Conservation (phyloP, 1,140 invertebrate genomes). For the Cotesia vestalis region DNA sequence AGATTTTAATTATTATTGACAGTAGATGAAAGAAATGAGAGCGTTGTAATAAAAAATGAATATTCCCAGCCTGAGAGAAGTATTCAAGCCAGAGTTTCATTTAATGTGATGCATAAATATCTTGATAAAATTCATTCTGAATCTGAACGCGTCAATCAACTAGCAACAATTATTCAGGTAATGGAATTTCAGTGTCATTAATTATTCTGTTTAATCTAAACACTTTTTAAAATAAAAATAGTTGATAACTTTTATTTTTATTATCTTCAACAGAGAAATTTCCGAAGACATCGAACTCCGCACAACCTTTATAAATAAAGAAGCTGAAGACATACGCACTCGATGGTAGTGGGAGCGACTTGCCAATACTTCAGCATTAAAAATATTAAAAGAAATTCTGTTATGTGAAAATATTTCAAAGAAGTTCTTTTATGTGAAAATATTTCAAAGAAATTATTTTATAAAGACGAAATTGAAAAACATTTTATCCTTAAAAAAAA, state of each 20-base stretch:
- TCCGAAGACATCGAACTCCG: constrained; percentile 42
- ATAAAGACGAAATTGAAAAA: constrained; percentile 40
- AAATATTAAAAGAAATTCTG: constrained; percentile 43
- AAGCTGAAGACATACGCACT: constrained; percentile 28
- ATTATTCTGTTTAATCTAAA: not conserved
- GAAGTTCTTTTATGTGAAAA: constrained; percentile 40
- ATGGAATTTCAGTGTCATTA: constrained; percentile 8
- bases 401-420: constrained; percentile 38
- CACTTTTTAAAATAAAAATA: not conserved
- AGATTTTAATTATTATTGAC: constrained; percentile 32
- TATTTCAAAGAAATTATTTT: constrained; percentile 44
- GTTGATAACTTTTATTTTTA: constrained; percentile 3
- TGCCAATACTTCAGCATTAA: constrained; percentile 43
- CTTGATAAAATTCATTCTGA: constrained; percentile 47
- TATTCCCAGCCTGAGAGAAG: constrained; percentile 38
- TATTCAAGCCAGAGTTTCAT: constrained; percentile 50
- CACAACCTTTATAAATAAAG: constrained; percentile 21
- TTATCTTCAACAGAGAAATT: constrained; percentile 42
- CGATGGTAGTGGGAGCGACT: constrained; percentile 41
- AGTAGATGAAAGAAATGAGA: constrained; percentile 34
- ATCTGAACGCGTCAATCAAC: constrained; percentile 51
- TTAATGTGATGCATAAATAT: constrained; percentile 52
- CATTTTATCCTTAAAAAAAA: constrained; percentile 43
- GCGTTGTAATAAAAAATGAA: constrained; percentile 30
- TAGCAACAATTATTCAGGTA: constrained; percentile 59